Base-by-base conservation (phyloP, 1,140 invertebrate species). In the Popillia japonica region DNA sequence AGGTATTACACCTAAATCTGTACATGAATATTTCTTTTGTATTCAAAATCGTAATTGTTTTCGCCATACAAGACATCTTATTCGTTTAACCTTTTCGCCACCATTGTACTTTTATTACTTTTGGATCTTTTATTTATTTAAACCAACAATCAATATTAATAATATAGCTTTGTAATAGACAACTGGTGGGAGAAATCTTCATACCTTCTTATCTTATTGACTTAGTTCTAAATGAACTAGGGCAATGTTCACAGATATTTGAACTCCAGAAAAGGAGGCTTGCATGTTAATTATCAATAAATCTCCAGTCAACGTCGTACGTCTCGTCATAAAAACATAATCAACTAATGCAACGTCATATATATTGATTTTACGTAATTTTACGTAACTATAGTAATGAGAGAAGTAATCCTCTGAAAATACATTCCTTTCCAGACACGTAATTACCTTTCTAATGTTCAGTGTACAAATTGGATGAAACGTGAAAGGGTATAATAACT, bases 11-110 rank as follows among this genome's bases (percentile, higher is more conserved):
- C 61, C 61, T 68, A 68, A 68, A 68, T 27, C 61, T 68, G 14
- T 68, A 68, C 61, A 68, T 68, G 61, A 68, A 68, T 68, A 68
- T 68, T 68, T 68, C 61, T 68, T 68, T 68, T 68, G 61, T 68
- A 68, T 68, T 68, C 61, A 68, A 68, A 68, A 68, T 68, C 27
- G 27, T 68, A 68, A 68, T 68, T 68, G 61, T 68, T 68, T 68
- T 68, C 61, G 61, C 61, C 61, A 68, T 68, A 4, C 20, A 23
- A 68, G 61, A 34, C 61, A 14, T 34, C 22, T 68, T 68, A 22
- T 68, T 27, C 61, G 27, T 27, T 22, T 68, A 27, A 68, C 27
- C 22, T 68, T 55, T 55, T 68, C 27, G 61, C 22, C 61, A 20
- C 61, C 61, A 68, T 68, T 68, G 61, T 68, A 68, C 9, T 68